Evolutionary conservation across 2,113 vertebrate species (phyloP).

Genomic region (Ciconia stormi): DNA sequence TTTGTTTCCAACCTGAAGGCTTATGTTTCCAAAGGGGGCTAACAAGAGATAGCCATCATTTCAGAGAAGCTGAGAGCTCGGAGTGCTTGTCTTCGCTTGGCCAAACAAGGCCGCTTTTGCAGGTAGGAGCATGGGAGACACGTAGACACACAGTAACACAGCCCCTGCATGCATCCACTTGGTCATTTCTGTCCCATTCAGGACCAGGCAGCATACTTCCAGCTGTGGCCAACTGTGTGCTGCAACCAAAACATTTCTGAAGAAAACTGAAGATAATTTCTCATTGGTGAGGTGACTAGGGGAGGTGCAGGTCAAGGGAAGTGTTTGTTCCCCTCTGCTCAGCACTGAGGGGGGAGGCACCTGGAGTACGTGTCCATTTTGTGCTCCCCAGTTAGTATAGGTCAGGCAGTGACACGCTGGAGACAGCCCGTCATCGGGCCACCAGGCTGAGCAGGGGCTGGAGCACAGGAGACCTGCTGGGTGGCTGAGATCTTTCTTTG

Average conservation of each 20-base stretch:
- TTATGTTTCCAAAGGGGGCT: neutral
- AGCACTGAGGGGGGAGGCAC: neutral
- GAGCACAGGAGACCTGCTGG: neutral
- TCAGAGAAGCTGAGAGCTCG: neutral
- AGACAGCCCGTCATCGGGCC: neutral
- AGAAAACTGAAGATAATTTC: neutral
- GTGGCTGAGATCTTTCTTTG: neutral
- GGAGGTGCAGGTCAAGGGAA: neutral
- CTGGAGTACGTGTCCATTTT: neutral
- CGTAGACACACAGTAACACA: neutral
- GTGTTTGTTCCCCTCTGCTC: neutral
- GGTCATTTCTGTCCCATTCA: neutral
- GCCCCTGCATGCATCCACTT: neutral
- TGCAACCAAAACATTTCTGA: neutral
- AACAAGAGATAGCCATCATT: neutral
- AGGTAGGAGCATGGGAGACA: neutral
- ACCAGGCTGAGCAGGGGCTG: neutral
- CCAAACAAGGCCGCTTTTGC: neutral
- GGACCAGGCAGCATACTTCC: neutral
- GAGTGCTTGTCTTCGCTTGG: neutral
- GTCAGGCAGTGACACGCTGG: neutral
- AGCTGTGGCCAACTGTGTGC: neutral
- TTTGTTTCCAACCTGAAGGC: neutral
- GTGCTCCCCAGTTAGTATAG: neutral
- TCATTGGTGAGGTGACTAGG: fast-evolving